These are phyloP conservation scores for Abscondita cerata DNA, from an alignment of 2,888 invertebrate genomes.

Conservation along the genomic window DNA sequence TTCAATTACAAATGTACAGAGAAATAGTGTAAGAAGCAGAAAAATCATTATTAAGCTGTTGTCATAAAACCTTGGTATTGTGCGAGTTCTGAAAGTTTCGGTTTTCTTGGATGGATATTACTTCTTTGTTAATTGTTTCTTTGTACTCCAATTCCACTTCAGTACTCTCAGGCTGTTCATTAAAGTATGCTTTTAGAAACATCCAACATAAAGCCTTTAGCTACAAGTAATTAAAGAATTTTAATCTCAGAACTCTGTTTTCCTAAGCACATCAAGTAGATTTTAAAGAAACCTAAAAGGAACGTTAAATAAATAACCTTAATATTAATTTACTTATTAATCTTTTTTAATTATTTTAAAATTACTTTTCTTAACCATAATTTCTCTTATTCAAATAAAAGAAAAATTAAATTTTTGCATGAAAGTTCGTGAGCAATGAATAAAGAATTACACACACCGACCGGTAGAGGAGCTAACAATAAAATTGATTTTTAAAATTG, in stretches of 20 bases:
- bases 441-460: conserved; percentile 47
- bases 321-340: conserved; percentile 9
- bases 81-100: conserved; percentile 51
- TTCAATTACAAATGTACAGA: conserved; percentile 35
- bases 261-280: conserved; percentile 31
- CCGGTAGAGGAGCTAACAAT: conserved; percentile 37
- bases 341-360: conserved; percentile 12
- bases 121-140: conserved; percentile 59
- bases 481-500: conserved; percentile 44
- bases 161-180: conserved; percentile 54
- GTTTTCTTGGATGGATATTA: conserved; percentile 55
- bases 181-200: conserved; percentile 50
- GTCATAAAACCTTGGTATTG: conserved; percentile 48
- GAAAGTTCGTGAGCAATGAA: not conserved
- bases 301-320: conserved; percentile 13
- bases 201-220: conserved; percentile 48
- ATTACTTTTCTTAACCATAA: not conserved
- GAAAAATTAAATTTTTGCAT: too few species aligned
- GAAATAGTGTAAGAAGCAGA: conserved; percentile 28
- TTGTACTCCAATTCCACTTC: conserved; percentile 55
- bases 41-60: conserved; percentile 46
- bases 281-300: conserved; percentile 18
- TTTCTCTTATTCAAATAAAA: conserved; percentile 8
- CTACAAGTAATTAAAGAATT: conserved; percentile 53
- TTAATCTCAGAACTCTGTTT: conserved; percentile 45